These are phyloP conservation scores for Todus mexicanus DNA, from an alignment of 2,797 vertebrate species.

Conservation along the genomic window DNA sequence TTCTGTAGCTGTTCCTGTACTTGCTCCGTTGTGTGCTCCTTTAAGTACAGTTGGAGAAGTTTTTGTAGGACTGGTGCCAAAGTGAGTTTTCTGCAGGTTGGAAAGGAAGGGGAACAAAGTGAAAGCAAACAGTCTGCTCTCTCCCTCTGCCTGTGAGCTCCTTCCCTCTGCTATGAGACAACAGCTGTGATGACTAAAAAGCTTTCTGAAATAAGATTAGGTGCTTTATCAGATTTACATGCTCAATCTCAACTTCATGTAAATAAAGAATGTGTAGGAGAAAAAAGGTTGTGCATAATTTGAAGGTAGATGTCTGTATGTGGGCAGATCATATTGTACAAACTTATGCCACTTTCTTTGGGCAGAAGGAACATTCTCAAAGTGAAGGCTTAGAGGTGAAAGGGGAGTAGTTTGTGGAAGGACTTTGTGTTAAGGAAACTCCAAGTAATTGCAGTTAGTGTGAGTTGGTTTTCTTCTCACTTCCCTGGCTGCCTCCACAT, in stretches of 20 bases:
- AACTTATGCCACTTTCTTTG: background rate
- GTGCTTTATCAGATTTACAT: background rate
- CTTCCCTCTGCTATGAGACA: background rate
- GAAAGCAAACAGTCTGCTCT: background rate
- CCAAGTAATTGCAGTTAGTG: background rate
- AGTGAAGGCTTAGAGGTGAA: background rate
- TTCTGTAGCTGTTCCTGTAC: background rate
- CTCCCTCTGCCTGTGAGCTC: background rate
- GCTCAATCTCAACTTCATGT: background rate
- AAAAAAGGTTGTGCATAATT: background rate
- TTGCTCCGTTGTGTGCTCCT: background rate
- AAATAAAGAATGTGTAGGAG: background rate
- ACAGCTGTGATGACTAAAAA: background rate
- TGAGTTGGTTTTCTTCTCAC: background rate
- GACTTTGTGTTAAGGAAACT: background rate
- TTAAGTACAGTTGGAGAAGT: background rate
- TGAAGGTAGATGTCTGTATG: background rate
- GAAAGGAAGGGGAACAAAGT: background rate
- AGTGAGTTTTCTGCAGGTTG: background rate
- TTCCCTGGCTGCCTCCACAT: background rate
- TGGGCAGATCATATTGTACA: background rate
- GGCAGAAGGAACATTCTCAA: background rate
- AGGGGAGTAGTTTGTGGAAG: background rate
- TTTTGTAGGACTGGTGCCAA: slow-evolving; percentile 14
- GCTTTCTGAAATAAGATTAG: background rate